Base-by-base conservation (phyloP, 2,113 vertebrate genomes). In the Terrapene triunguis region DNA sequence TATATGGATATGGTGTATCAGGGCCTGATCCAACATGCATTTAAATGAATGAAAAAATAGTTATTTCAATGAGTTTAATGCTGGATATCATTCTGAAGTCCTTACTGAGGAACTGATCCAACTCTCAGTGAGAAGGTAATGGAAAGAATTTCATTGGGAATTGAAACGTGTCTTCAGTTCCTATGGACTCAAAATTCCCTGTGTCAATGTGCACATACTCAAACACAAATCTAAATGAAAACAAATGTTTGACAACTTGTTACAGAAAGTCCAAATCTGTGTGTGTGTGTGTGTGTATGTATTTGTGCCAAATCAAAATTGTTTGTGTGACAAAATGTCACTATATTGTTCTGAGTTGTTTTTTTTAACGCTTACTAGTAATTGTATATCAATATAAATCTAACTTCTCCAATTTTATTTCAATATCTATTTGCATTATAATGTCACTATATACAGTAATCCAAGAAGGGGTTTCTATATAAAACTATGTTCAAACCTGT, bases 231-330 rank as follows among this genome's bases (percentile, higher is more conserved):
- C 81, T 95, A 96, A 97, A 96, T 92, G 95, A 96, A 98, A 97
- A 95, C 94, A 97, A 86, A 96, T 96, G 95, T 97, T 97, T 97
- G 95, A 86, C 89, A 96, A 42, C 82, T 92, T 89, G 85, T 88
- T 83, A 94, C 87, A 96, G 78, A 98, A 97, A 96, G 89, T 88
- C 94, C 94, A 95, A 97, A 96, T 96, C 89, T 96, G 54, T 84
- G 82, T 94, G 57, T 84, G 57, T 44, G 42, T 44, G 42, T 44
- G 44, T 47, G 44, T 94, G 62, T 84, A 54, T 78, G 59, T 53
- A 54, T 96, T 95, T 97, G 88, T 81, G 93, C 90, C 92, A 97
- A 96, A 96, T 72, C 93, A 96, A 97, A 95, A 94, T 81, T 91
- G 72, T 95, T 94, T 4, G 72, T 92, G 89, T 95, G 80, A 97